A percentile compares a stretch with the other conserved stretches of the same genome.
Evolutionary conservation across 2,113 vertebrate species (phyloP).

Genomic region (Clupea harengus): DNA sequence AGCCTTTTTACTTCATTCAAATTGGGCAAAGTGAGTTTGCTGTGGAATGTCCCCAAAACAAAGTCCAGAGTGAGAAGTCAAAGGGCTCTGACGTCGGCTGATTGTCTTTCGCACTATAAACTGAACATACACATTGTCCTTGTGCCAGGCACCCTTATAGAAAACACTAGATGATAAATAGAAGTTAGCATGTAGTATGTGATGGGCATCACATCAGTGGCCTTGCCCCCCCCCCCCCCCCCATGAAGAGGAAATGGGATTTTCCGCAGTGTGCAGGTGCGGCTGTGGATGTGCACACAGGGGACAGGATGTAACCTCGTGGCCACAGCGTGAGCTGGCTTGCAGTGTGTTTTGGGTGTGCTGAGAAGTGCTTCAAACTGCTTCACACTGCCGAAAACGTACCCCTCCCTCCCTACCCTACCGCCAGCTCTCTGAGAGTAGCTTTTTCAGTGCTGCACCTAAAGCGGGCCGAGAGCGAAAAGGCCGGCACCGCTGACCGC

Average conservation of each 20-base stretch:
- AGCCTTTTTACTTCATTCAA: background rate
- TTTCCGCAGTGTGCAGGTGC: conserved; percentile 42
- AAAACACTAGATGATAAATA: background rate
- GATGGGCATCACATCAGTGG: background rate
- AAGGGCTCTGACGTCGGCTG: background rate
- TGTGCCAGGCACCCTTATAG: background rate
- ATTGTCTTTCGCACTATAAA: background rate
- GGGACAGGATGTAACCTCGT: conserved; percentile 56
- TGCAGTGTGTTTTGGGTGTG: background rate
- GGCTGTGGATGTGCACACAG: conserved; percentile 45
- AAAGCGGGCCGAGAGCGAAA: conserved; percentile 33
- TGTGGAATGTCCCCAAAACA: conserved; percentile 5
- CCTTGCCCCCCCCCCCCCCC: background rate
- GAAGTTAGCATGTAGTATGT: background rate
- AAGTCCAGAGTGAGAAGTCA: background rate
- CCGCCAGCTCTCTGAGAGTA: conserved; percentile 57
- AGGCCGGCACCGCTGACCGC: conserved; percentile 36
- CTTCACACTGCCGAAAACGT: background rate
- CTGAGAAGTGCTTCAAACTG: conserved; percentile 33
- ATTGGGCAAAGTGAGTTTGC: background rate
- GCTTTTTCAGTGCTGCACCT: conserved; percentile 42
- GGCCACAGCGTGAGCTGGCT: conserved; percentile 49
- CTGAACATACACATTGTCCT: conserved; percentile 1
- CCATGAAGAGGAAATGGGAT: conserved; percentile 29
- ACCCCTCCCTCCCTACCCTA: conserved; percentile 22